Evolutionary conservation across 2,888 invertebrate genomes (phyloP).

Genomic region (Nemoura dubitans): DNA sequence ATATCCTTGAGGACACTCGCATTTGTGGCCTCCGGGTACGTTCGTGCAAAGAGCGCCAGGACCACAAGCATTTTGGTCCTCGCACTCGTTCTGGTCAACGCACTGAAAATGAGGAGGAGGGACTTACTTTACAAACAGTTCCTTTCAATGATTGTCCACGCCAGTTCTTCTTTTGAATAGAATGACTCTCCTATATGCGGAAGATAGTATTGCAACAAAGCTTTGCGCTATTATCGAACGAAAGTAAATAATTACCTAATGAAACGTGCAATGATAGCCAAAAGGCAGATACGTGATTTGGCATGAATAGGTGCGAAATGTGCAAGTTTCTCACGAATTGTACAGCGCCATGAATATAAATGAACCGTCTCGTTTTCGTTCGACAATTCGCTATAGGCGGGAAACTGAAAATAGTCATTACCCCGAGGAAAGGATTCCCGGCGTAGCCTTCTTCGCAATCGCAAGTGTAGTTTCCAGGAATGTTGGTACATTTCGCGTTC

Average conservation of each 20-base stretch:
- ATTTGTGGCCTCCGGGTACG: constrained; percentile 80
- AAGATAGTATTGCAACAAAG: neutral
- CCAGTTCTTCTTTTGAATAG: neutral
- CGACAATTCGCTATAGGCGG: neutral
- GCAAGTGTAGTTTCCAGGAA: constrained; percentile 88
- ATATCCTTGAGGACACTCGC: constrained; percentile 84
- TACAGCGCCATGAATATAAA: neutral
- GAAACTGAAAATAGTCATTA: constrained; percentile 55
- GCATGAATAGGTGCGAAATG: neutral
- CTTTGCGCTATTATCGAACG: neutral
- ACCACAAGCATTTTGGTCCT: constrained; percentile 76
- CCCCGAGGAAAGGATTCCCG: constrained; percentile 82
- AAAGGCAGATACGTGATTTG: neutral
- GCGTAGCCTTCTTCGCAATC: constrained; percentile 82
- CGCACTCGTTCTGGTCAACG: constrained; percentile 86
- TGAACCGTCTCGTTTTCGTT: neutral
- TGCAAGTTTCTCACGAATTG: neutral
- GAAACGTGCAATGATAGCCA: constrained; percentile 7
- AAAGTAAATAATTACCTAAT: neutral
- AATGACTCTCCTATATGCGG: constrained; percentile 3
- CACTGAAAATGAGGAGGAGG: constrained; percentile 64
- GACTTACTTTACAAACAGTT: neutral
- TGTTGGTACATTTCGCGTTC: constrained; percentile 83
- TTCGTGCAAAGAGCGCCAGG: constrained; percentile 82
- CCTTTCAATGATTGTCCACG: neutral